Evolutionary conservation across 2,113 vertebrate species (phyloP), one percentile per base, ranked within the genome.

Genomic region (Triplophysa rosa): DNA sequence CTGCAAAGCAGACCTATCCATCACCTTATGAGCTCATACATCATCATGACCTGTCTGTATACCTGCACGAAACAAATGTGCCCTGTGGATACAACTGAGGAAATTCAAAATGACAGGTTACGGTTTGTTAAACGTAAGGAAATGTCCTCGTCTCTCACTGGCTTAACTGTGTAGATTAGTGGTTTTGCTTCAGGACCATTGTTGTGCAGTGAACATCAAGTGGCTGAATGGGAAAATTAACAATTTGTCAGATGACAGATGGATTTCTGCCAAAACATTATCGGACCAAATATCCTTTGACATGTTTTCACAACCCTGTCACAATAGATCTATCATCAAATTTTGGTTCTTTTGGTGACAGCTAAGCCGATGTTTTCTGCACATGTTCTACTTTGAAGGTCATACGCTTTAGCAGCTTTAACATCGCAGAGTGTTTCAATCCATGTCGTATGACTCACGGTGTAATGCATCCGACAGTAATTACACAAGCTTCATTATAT

Each of bases 61-160:
- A 24, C 40, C 59, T 65, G 54, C n/a, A 58, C 10, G 10, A 9
- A n/a, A 9, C n/a, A 58, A 7, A 58, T 58, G 2, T 21, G 19
- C 12, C 45, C 24, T 19, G 10, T 9, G 17, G 11, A 77, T 13
- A 61, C 6, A 29, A 5, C 24, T 45, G 21, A 62, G 33, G 61
- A 52, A 49, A 8, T 58, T 58, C 9, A 21, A 29, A 76, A 64
- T 49, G 45, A 4, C 73, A 33, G 40, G 61, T 63, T 52, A 63
- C 45, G n/a, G 54, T 9, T 74, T 79, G 26, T 37, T 65, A 24
- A 63, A 67, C 63, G 37, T 62, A 58, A 52, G 33, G 13, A 13
- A 66, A 24, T 23, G 42, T 2, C 37, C 71, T 62, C 24, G 9
- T 54, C 66, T 80, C 19, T 76, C 37, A 79, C 6, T 29, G 21